Conservation (phyloP, 2,113 vertebrate genomes). For the Reinhardtius hippoglossoides region DNA sequence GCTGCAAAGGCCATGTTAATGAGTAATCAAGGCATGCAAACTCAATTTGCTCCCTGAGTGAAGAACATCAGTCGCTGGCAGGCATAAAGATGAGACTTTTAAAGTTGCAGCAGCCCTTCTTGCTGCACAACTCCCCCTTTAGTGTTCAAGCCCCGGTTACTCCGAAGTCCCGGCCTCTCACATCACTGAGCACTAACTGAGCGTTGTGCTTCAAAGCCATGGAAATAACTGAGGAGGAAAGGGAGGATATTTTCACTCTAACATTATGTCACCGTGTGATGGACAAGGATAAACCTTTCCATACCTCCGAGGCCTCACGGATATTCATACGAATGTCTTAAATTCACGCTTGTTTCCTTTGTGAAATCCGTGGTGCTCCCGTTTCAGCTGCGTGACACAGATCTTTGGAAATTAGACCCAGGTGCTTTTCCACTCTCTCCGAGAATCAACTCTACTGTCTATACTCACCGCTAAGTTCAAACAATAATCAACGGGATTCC, state of each 20-base stretch:
- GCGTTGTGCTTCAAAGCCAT: conserved; percentile 10
- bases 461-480: not conserved
- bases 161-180: conserved; percentile 25
- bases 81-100: conserved; percentile 70
- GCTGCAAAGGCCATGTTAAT: conserved; percentile 71
- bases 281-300: conserved; percentile 16
- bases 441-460: conserved; percentile 3
- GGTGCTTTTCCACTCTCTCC: conserved; percentile 39
- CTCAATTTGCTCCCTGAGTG: conserved; percentile 75
- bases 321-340: not conserved
- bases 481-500: conserved; percentile 24
- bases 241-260: not conserved
- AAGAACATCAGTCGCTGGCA: conserved; percentile 72
- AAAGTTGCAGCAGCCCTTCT: conserved; percentile 52
- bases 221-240: conserved; percentile 39
- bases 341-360: not conserved
- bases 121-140: conserved; percentile 27
- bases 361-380: not conserved
- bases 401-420: conserved; percentile 52
- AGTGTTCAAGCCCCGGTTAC: too few relatives aligned
- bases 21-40: conserved; percentile 77
- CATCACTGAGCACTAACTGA: conserved; percentile 46
- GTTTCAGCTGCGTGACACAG: conserved; percentile 29
- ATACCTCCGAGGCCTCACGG: not conserved
- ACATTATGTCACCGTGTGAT: conserved; percentile 28